Base-by-base conservation (phyloP, 2,797 vertebrate species). In the Alexandromys oeconomus region DNA sequence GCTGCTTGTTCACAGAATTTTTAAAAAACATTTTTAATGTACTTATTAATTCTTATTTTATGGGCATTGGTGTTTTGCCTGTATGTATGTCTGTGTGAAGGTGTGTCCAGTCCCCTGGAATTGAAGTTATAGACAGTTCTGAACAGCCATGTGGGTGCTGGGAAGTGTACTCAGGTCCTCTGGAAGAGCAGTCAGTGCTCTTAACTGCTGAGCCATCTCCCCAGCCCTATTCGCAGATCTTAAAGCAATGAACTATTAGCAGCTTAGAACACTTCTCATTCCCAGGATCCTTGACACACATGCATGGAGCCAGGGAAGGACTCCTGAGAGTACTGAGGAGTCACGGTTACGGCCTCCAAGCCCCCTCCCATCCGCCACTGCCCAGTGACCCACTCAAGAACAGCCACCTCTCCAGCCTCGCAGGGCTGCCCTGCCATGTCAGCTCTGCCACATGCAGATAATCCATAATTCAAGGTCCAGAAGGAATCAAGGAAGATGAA, bases 211-310 rank as follows among this genome's bases (percentile, higher is more conserved):
- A 59, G 57, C 57, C 57, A 59, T 59, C 57, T 59, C 57, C 57
- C 57, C 57, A 23, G 57, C 57, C 57, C 57, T 10, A 0, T 91
- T 77, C 74, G 91, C 0, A 0, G 84, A n/a, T 34, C 81, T 90
- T 51, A 92, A 29, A 94, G 63, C 57, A 15, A 51, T 76, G 61
- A 94, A 95, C 81, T 78, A 91, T 92, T 71, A 93, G 84, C 92
- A 94, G 95, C 92, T 79, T 95, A 9, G 19, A 29, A 40, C 74
- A 86, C 19, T 34, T 25, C 91, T 34, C 48, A 21, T 79, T 77
- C n/a, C 63, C 71, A 48, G 65, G 37, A 48, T 82, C 79, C 79
- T 86, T 59, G 21, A 3, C 1, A 27, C 11, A 31, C 5, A 74
- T 6, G 27, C 40, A 15, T 1, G 2, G 59, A 74, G 59, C 13